phyloP scores from a whole-genome alignment of 2,113 vertebrate genomes.

The Hydrolagus affinis region DNA sequence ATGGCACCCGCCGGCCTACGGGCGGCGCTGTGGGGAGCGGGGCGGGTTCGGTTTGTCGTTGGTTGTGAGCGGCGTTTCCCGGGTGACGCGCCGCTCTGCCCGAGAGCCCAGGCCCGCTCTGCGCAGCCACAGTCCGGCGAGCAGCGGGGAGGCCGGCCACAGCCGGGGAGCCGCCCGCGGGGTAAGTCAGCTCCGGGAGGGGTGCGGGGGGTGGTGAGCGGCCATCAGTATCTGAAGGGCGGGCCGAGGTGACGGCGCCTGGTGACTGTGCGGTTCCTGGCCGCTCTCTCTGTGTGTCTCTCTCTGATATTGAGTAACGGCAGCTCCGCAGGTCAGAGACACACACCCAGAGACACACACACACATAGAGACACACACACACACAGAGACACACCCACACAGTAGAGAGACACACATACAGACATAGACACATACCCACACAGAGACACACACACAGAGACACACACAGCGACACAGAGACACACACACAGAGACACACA shows the following conservation, averaged over 20 bases:
- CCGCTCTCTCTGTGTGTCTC: not conserved
- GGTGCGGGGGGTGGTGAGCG: too few relatives aligned
- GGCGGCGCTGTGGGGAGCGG: not conserved
- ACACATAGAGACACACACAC: too few relatives aligned
- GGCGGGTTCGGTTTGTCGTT: not conserved
- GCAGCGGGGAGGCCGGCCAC: not conserved
- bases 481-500: too few relatives aligned
- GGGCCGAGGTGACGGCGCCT: not conserved
- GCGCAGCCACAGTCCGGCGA: too few relatives aligned
- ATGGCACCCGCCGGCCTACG: not conserved
- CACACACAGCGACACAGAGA: too few relatives aligned
- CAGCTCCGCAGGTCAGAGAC: conserved; percentile 6
- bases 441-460: too few relatives aligned
- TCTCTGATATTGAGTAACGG: conserved; percentile 39
- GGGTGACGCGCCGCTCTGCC: too few relatives aligned
- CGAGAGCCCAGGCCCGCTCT: too few relatives aligned
- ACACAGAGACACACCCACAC: too few relatives aligned
- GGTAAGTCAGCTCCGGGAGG: not conserved
- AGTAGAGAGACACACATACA: too few relatives aligned
- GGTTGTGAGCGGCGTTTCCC: not conserved
- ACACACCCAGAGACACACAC: not conserved
- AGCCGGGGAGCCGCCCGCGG: not conserved
- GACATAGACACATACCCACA: too few relatives aligned
- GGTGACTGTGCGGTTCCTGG: not conserved
- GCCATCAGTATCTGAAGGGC: not conserved